Evolutionary conservation across 2,888 invertebrate genomes (phyloP).

Genomic region (Drosophila rubida): DNA sequence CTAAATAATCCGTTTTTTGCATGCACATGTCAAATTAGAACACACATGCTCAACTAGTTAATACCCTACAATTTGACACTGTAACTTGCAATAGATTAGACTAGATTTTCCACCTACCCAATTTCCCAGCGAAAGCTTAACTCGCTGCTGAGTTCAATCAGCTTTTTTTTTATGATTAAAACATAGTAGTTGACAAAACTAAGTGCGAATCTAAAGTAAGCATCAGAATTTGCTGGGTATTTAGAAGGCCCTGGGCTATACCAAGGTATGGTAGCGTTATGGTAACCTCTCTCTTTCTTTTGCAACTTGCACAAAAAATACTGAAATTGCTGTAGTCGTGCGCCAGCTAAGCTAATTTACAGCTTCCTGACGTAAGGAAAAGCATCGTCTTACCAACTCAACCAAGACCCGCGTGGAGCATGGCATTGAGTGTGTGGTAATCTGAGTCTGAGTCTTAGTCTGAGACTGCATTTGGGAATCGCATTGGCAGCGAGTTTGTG

Average conservation of each 20-base stretch:
- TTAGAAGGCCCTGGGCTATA: too few species aligned
- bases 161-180: too few species aligned
- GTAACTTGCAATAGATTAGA: not conserved
- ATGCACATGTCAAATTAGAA: not conserved
- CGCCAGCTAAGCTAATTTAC: conserved; percentile 12
- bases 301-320: not conserved
- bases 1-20: not conserved
- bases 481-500: not conserved
- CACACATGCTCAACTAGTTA: not conserved
- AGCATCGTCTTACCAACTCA: conserved; percentile 7
- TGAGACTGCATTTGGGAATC: not conserved
- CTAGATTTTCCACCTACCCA: not conserved
- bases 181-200: too few species aligned
- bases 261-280: too few species aligned
- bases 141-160: not conserved
- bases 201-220: too few species aligned
- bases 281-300: not conserved
- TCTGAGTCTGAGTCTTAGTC: not conserved
- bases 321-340: not conserved
- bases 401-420: too few species aligned
- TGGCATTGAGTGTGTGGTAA: conserved; percentile 14
- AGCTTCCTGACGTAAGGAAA: conserved; percentile 19
- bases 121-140: not conserved
- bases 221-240: too few species aligned
- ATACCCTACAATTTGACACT: not conserved